These are phyloP conservation scores for Cherax quadricarinatus DNA, from an alignment of 1,140 invertebrate species.

Conservation along the genomic window DNA sequence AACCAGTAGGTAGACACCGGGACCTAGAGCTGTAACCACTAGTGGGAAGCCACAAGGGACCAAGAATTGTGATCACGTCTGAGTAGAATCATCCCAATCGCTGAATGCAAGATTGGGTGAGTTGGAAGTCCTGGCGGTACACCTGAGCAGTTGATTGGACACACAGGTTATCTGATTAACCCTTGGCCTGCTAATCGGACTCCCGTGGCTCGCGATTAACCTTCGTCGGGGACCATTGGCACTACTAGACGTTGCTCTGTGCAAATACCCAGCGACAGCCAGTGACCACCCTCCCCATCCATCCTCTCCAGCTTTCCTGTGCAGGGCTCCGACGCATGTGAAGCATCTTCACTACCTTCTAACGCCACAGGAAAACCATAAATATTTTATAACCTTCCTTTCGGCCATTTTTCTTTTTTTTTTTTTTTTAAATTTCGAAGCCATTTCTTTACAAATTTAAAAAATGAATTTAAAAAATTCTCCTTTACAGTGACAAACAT, in stretches of 20 bases:
- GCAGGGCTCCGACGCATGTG: too few relatives aligned
- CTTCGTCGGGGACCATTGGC: slow-evolving; percentile 27
- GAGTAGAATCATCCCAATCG: slow-evolving; percentile 3
- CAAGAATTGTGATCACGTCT: not conserved
- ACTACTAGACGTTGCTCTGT: slow-evolving; percentile 14
- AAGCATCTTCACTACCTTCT: too few relatives aligned
- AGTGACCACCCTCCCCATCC: not conserved
- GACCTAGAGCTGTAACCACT: too few relatives aligned
- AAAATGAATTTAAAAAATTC: too few relatives aligned
- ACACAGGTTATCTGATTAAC: slow-evolving; percentile 38
- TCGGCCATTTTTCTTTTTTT: too few relatives aligned
- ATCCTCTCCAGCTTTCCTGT: too few relatives aligned
- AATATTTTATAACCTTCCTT: too few relatives aligned
- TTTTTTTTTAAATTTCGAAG: too few relatives aligned
- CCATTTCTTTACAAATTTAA: too few relatives aligned
- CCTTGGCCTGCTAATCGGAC: slow-evolving; percentile 44
- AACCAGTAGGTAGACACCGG: too few relatives aligned
- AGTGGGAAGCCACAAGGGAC: not conserved
- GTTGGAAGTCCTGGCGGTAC: slow-evolving; percentile 7
- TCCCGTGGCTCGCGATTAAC: slow-evolving; percentile 49
- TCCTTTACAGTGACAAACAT: too few relatives aligned
- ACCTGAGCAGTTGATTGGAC: slow-evolving; percentile 36
- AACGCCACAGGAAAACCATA: too few relatives aligned
- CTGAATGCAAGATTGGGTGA: slow-evolving; percentile 36
- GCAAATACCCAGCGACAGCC: slow-evolving; percentile 23